Evolutionary conservation across 2,888 invertebrate genomes (phyloP).

Genomic region (Melinaea marsaeus): DNA sequence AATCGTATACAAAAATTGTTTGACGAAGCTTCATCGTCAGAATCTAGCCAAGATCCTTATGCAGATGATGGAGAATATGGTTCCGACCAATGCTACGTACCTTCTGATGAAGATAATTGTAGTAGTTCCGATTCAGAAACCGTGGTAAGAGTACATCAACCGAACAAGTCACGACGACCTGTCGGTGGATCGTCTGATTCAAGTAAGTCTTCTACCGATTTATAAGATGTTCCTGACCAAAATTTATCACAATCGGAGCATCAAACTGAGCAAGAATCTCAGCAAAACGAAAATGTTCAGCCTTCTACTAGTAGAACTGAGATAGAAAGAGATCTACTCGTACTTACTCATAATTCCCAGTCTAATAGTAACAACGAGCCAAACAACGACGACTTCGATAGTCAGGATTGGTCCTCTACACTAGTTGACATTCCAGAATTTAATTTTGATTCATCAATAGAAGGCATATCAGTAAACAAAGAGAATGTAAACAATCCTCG

Average conservation of each 20-base stretch:
- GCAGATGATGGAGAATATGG: slow-evolving; percentile 29
- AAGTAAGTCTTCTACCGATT: slow-evolving; percentile 23
- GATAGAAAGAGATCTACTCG: too few species aligned
- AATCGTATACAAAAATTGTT: slow-evolving; percentile 23
- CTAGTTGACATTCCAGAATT: too few species aligned
- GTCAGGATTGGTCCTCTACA: too few species aligned
- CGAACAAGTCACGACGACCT: slow-evolving; percentile 15
- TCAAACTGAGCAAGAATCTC: slow-evolving; percentile 15
- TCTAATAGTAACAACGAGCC: too few species aligned
- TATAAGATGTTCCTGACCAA: slow-evolving; percentile 19
- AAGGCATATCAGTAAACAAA: too few species aligned
- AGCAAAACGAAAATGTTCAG: slow-evolving; percentile 12
- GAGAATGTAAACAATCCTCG: too few species aligned
- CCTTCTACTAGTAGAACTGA: slow-evolving; percentile 21
- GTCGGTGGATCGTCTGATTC: slow-evolving; percentile 23
- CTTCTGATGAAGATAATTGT: slow-evolving; percentile 17
- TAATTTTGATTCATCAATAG: too few species aligned
- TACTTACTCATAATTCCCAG: too few species aligned
- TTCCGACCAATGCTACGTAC: slow-evolving; percentile 23
- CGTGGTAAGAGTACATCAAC: slow-evolving; percentile 7
- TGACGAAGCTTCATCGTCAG: slow-evolving; percentile 24
- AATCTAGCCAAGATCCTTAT: slow-evolving; percentile 26
- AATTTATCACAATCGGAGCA: slow-evolving; percentile 19
- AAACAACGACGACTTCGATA: too few species aligned
- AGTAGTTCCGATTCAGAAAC: slow-evolving; percentile 21